Evolutionary conservation across 2,888 invertebrate species (phyloP).

Genomic region (Sarcophaga carnaria): DNA sequence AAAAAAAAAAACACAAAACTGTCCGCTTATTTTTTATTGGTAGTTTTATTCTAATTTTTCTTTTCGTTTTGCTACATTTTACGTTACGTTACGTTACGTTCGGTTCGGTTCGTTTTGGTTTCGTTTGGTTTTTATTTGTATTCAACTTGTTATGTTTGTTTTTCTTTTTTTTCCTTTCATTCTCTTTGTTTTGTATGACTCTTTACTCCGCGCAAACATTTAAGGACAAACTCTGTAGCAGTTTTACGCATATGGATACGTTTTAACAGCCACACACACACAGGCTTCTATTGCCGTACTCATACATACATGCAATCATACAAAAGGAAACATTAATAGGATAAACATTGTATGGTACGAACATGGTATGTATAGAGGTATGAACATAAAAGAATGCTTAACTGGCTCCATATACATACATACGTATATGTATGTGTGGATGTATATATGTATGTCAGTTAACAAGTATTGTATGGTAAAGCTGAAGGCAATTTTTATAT

Average conservation of each 20-base stretch:
- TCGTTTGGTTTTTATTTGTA: neutral
- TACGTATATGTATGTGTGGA: neutral
- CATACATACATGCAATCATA: neutral
- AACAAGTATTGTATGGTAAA: conserved; percentile 23
- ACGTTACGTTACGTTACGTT: neutral
- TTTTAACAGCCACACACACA: neutral
- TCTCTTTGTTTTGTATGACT: neutral
- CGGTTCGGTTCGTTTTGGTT: neutral
- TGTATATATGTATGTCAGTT: neutral
- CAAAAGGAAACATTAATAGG: neutral
- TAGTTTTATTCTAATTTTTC: neutral
- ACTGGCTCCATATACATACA: neutral
- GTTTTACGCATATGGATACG: conserved; percentile 2
- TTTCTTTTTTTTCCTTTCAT: neutral
- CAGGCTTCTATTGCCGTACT: neutral
- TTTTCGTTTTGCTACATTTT: neutral
- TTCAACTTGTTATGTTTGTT: neutral
- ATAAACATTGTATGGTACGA: neutral
- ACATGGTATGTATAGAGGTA: too few species aligned
- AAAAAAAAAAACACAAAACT: neutral
- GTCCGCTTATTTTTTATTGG: conserved; percentile 20
- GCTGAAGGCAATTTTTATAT: conserved; percentile 36
- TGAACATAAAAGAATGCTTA: too few species aligned
- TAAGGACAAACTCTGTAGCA: conserved; percentile 25
- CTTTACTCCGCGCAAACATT: conserved; percentile 32